Evolutionary conservation across 2,113 vertebrate species (phyloP), one percentile per base, ranked within the genome.

Genomic region (Collichthys lucidus): DNA sequence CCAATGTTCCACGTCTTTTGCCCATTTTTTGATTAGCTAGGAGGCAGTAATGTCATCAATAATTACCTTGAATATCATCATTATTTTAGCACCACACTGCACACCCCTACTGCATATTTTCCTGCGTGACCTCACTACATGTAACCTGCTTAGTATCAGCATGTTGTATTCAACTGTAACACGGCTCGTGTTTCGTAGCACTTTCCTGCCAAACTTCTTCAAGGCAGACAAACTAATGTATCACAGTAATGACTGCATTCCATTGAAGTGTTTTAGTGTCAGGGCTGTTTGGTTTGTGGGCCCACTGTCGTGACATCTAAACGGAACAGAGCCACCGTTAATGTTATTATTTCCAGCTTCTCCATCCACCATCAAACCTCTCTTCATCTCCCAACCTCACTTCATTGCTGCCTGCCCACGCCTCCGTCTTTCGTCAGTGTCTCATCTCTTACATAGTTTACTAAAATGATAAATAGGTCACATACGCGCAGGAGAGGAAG

Each of bases 401-500:
- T 31, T 61, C 8, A 22, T 47, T 11, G 11, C 68, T 56, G 14
- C 42, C 40, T 15, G 2, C 5, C 55, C 59, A 17, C 4, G 4
- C 40, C 10, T 16, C 16, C 2, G 0, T 10, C 31, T 20, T 44
- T 56, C 2, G 6, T 71, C 66, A 70, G 10, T 26, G 15, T 50
- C 29, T 52, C 42, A 22, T 40, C 12, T 60, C 66, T 66, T 61
- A 61, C 55, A 73, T 56, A 29, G 47, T 35, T 29, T 42, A 10
- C 40, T 55, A 19, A 69, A 57, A 80, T 53, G 15, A 62, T 47
- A 67, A 67, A 62, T 26, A 46, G 73, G 56, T 53, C 50, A 50
- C 74, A 53, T n/a, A 29, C 26, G 2, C 46, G 49, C 5, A 29
- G 7, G 50, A 57, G 22, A 65, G 17, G n/a, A 35, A 22, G 70